Conservation (phyloP, 2,113 vertebrate genomes). For the human region DNA sequence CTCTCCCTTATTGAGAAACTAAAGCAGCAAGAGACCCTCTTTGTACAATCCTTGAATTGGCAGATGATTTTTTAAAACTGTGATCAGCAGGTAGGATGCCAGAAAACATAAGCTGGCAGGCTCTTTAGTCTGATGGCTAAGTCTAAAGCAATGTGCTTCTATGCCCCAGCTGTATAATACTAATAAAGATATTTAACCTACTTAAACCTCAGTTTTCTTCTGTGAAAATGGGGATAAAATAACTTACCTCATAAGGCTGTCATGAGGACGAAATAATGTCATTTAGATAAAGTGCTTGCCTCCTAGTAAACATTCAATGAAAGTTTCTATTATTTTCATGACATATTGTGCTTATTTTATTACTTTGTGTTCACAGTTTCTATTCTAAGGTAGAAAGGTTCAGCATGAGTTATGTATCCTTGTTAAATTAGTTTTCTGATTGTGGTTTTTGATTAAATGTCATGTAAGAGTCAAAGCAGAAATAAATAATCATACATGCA, state of each 20-base stretch:
- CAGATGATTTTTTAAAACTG: not conserved
- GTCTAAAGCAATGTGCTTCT: not conserved
- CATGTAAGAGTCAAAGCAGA: slow-evolving; percentile 74
- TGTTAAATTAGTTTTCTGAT: slow-evolving; percentile 78
- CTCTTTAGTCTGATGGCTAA: not conserved
- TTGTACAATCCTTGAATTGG: not conserved
- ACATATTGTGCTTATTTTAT: slow-evolving; percentile 11
- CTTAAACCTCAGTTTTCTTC: slow-evolving; percentile 18
- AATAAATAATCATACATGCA: slow-evolving; percentile 73
- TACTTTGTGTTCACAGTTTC: slow-evolving; percentile 55
- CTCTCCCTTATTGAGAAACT: not conserved
- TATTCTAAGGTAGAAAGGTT: slow-evolving; percentile 56
- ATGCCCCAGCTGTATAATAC: not conserved
- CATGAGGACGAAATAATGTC: not conserved
- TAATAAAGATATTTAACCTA: not conserved
- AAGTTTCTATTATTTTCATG: slow-evolving; percentile 10
- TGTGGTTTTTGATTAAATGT: slow-evolving; percentile 78
- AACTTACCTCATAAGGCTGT: not conserved
- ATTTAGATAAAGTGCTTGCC: slow-evolving; percentile 19
- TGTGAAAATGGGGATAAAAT: slow-evolving; percentile 25
- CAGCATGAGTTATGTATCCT: slow-evolving; percentile 61
- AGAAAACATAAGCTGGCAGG: not conserved
- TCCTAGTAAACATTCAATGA: slow-evolving; percentile 20
- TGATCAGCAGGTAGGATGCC: not conserved
- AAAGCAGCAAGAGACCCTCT: not conserved